Evolutionary conservation across 2,888 invertebrate species (phyloP).

Genomic region (Xestia c-nigrum): DNA sequence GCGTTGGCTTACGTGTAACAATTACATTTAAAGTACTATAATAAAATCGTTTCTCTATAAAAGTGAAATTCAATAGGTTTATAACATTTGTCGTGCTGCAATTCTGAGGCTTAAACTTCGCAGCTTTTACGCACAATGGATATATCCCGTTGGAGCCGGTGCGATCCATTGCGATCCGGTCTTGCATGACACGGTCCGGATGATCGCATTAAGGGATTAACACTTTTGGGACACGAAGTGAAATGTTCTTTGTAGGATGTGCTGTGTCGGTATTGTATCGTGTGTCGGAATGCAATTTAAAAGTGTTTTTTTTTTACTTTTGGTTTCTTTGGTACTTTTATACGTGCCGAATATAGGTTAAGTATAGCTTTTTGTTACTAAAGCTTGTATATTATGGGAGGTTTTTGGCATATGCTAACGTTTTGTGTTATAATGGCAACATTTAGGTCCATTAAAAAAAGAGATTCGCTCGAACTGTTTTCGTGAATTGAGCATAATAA

Average conservation of each 20-base stretch:
- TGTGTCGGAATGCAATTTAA: not conserved
- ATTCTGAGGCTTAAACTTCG: constrained; percentile 5
- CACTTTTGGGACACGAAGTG: constrained; percentile 36
- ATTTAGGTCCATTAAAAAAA: not conserved
- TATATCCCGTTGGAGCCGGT: constrained; percentile 39
- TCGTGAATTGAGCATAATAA: not conserved
- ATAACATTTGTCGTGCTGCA: constrained; percentile 24
- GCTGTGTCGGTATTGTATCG: not conserved
- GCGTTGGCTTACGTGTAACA: not conserved
- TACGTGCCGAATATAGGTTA: not conserved
- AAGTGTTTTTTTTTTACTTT: not conserved
- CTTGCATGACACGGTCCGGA: constrained; percentile 3
- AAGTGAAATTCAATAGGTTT: not conserved
- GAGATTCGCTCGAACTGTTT: not conserved
- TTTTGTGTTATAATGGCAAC: not conserved
- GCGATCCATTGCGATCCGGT: constrained; percentile 21
- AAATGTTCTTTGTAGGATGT: constrained; percentile 19
- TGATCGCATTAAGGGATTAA: constrained; percentile 55
- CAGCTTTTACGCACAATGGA: constrained; percentile 55
- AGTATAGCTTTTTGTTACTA: not conserved
- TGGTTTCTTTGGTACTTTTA: not conserved
- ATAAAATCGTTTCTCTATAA: not conserved
- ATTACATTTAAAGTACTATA: not conserved
- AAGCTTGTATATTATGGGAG: not conserved
- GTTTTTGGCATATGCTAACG: not conserved